Evolutionary conservation across 2,113 vertebrate genomes (phyloP).

Genomic region (Passerina amoena): DNA sequence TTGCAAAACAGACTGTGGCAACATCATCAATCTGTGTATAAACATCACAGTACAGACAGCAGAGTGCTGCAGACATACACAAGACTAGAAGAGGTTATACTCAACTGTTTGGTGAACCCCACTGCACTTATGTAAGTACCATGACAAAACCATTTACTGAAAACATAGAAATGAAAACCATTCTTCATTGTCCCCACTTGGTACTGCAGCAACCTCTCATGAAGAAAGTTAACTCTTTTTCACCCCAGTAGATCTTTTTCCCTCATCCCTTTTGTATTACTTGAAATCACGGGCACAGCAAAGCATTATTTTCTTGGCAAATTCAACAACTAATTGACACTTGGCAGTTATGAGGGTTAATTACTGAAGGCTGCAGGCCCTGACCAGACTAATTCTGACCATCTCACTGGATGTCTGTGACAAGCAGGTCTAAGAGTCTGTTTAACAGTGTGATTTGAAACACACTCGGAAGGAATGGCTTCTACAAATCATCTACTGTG

Average conservation of each 20-base stretch:
- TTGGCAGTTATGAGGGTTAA: not conserved
- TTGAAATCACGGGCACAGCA: not conserved
- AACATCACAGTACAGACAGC: not conserved
- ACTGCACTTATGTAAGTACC: fast-evolving
- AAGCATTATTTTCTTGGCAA: not conserved
- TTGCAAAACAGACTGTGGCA: not conserved
- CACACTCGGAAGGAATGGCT: not conserved
- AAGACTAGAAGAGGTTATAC: not conserved
- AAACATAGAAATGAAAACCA: not conserved
- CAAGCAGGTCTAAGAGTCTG: not conserved
- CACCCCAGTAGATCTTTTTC: not conserved
- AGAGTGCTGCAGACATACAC: not conserved
- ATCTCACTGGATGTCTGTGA: not conserved
- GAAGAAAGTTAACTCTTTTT: not conserved
- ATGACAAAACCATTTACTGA: not conserved
- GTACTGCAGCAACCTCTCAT: not conserved
- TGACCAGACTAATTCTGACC: not conserved
- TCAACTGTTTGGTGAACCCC: not conserved
- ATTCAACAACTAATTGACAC: not conserved
- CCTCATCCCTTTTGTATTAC: not conserved
- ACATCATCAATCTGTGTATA: not conserved
- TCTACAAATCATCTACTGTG: not conserved
- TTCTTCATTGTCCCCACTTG: not conserved
- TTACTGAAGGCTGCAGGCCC: not conserved
- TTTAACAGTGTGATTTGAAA: not conserved